Base-by-base conservation (phyloP, 2,113 vertebrate species). In the Nothobranchius furzeri region DNA sequence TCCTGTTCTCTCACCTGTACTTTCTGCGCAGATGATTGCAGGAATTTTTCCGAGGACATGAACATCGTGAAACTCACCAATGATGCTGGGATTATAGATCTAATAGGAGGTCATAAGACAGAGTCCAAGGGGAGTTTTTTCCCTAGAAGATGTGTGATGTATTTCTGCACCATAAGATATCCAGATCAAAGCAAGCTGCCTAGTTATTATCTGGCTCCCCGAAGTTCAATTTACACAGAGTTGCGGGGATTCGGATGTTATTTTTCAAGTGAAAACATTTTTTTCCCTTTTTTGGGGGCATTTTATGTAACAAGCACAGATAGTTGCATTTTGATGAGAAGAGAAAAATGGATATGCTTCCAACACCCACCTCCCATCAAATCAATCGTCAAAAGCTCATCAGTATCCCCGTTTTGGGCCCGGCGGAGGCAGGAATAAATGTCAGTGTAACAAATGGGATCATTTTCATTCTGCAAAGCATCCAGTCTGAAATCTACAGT, bases 171-270 rank as follows among this genome's bases (percentile, higher is more conserved):
- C 1, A 2, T 43, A 60, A 78, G 71, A 55, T 45, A 66, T 78
- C 60, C 49, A 75, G 68, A 83, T 87, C 73, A 87, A 84, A 84
- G 78, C 52, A 78, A 70, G 56, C 57, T 62, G 49, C 14, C 46
- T 46, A 70, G 60, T 78, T 60, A 64, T 63, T 72, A 70, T 72
- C 59, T 40, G 51, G 58, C 51, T 68, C 73, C 62, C 42, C 57
- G 20, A 47, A 56, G 65, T 64, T 76, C 64, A 74, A 59, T 82
- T 80, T 68, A 37, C 43, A 64, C 56, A 64, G 42, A 51, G 65
- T 48, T 64, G 13, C 45, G 56, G 66, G 48, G 55, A 25, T 59
- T 71, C 57, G 9, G 57, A 40, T 71, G 17, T 61, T 60, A 52
- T 48, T 24, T 7, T 15, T 11, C n/a, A 60, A 46, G 46, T 62